Base-by-base conservation (phyloP, 2,888 invertebrate genomes). In the Ennomos quercinarius region DNA sequence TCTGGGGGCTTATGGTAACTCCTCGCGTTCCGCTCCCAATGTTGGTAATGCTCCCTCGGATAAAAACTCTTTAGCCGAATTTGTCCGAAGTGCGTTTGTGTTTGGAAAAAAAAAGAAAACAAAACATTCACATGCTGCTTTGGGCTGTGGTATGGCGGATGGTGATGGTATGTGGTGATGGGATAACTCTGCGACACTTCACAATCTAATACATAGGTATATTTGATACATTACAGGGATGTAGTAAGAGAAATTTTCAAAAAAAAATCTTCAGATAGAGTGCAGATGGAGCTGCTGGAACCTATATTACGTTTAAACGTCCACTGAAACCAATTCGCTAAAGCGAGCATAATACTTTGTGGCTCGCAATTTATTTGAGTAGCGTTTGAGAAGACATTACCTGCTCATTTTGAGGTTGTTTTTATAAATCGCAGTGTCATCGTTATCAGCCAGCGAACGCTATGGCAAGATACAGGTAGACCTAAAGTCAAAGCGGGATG, bases 1-100 rank as follows among this genome's bases (percentile, higher is more conserved):
- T 93, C 92, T 77, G 92, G 93, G 83, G 92, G 92, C 86, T 92
- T 93, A 87, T 89, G 91, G 87, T 91, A 91, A 87, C 91, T 91
- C 84, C 94, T 91, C 77, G 94, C 93, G 83, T 94, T 94, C 86
- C 95, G 88, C 90, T 95, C 95, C 95, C 95, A 95, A 71, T 94
- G 94, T 90, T 95, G 95, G 91, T 95, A 95, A 93, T 95, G 89
- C 87, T 91, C 90, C 89, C 89, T 88, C 90, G 91, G 89, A 91
- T 91, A 91, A 88, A 91, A 88, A 90, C 91, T 91, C 91, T 89
- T 89, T 87, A 83, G 86, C 78, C 86, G 86, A 85, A 84, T 87
- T 89, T 86, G 87, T 90, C 93, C 90, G 89, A 89, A 86, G 91
- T 91, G 93, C 89, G 87, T 87, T 87, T 89, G 89, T 90, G 90